Percentiles rank a stretch among this genome's conserved stretches.
These are phyloP conservation scores for Pseudocheirus occidentalis DNA, from an alignment of 2,797 vertebrate species.

Conservation along the genomic window DNA sequence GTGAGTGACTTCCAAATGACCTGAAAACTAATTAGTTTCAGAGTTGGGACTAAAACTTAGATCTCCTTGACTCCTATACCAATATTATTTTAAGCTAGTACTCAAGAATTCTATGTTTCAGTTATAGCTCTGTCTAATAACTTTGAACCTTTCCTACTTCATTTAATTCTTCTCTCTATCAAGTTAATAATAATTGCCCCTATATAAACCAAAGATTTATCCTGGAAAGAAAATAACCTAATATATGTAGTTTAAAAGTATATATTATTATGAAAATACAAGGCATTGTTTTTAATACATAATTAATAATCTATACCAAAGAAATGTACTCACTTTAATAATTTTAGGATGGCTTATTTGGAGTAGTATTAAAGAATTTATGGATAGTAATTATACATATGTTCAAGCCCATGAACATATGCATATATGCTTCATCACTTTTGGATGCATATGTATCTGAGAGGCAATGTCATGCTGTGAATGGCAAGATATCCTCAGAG, in stretches of 20 bases:
- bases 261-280: neutral
- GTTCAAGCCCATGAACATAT: neutral
- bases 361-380: neutral
- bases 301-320: neutral
- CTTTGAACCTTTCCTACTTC: neutral
- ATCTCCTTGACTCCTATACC: neutral
- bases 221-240: neutral
- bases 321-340: neutral
- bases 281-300: neutral
- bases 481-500: neutral
- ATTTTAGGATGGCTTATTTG: neutral
- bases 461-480: neutral
- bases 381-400: neutral
- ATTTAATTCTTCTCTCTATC: neutral
- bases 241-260: neutral
- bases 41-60: neutral
- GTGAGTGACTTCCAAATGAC: neutral
- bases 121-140: neutral
- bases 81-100: neutral
- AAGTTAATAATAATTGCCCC: neutral
- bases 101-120: neutral
- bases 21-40: neutral
- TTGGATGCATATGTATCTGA: neutral
- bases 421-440: neutral
- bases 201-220: neutral